Evolutionary conservation across 2,888 invertebrate genomes (phyloP).

Genomic region (Lithophane semibrunnea): DNA sequence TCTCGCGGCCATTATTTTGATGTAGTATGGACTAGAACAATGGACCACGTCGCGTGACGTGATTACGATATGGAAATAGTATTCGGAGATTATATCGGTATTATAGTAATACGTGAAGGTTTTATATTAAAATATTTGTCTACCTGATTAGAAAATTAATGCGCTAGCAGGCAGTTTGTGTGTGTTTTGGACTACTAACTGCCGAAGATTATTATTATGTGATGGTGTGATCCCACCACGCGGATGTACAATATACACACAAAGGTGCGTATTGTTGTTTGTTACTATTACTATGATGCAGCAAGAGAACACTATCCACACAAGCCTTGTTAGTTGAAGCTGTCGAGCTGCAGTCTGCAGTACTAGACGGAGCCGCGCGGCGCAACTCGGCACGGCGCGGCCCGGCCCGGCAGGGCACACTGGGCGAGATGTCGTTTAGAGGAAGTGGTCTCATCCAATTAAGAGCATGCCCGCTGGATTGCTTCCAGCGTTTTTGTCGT

Average conservation of each 20-base stretch:
- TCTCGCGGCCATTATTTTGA: conserved; percentile 69
- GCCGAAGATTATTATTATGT: conserved; percentile 1
- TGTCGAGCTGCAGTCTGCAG: conserved; percentile 62
- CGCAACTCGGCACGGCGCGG: conserved; percentile 21
- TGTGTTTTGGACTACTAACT: conserved; percentile 26
- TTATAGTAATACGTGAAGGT: conserved; percentile 73
- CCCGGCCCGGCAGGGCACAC: conserved; percentile 39
- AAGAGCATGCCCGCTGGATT: conserved; percentile 87
- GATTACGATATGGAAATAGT: conserved; percentile 74
- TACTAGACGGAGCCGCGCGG: conserved; percentile 54
- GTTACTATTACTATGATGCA: conserved; percentile 29
- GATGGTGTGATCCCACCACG: not conserved
- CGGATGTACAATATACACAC: not conserved
- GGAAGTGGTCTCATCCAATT: conserved; percentile 90
- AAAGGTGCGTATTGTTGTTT: conserved; percentile 12
- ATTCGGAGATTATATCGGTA: conserved; percentile 74
- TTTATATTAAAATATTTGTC: conserved; percentile 61
- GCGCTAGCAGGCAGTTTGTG: conserved; percentile 20
- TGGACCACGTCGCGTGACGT: conserved; percentile 78
- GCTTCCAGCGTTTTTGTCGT: conserved; percentile 86
- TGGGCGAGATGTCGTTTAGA: conserved; percentile 83
- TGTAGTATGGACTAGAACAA: conserved; percentile 78
- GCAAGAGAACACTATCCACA: conserved; percentile 47
- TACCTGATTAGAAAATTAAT: conserved; percentile 63
- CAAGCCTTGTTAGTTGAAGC: conserved; percentile 72